phyloP scores from a whole-genome alignment of 2,113 vertebrate genomes.

The Anhinga rufa region DNA sequence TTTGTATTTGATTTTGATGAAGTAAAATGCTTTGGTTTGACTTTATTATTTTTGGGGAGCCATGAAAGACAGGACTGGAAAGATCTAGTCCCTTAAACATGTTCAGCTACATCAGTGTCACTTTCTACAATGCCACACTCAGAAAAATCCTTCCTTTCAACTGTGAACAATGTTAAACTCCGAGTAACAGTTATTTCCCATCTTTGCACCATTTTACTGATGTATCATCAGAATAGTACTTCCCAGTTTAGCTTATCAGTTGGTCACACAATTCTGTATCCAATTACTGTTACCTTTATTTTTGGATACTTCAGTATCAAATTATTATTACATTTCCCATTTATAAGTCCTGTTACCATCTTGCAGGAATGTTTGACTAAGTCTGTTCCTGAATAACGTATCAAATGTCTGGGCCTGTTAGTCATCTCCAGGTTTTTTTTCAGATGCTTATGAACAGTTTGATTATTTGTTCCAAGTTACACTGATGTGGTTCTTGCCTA shows the following conservation, averaged over 20 bases:
- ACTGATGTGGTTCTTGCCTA: not conserved
- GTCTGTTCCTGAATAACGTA: not conserved
- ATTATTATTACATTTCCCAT: not conserved
- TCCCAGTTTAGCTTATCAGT: not conserved
- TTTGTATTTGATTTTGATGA: not conserved
- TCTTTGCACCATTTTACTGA: not conserved
- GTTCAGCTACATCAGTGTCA: not conserved
- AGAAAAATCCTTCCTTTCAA: not conserved
- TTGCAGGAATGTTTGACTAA: not conserved
- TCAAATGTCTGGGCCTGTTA: not conserved
- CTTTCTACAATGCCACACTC: not conserved
- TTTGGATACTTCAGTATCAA: not conserved
- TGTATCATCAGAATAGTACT: not conserved
- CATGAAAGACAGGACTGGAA: not conserved
- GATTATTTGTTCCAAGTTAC: not conserved
- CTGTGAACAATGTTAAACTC: not conserved
- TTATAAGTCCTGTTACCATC: not conserved
- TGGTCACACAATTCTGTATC: not conserved
- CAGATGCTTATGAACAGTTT: not conserved
- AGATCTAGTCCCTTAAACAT: not conserved
- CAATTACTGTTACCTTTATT: not conserved
- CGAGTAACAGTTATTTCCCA: not conserved
- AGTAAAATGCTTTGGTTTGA: not conserved
- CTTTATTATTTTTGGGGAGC: not conserved
- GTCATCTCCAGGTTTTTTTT: not conserved